Conservation (phyloP, 2,888 invertebrate species). For the Pyrgus malvae region DNA sequence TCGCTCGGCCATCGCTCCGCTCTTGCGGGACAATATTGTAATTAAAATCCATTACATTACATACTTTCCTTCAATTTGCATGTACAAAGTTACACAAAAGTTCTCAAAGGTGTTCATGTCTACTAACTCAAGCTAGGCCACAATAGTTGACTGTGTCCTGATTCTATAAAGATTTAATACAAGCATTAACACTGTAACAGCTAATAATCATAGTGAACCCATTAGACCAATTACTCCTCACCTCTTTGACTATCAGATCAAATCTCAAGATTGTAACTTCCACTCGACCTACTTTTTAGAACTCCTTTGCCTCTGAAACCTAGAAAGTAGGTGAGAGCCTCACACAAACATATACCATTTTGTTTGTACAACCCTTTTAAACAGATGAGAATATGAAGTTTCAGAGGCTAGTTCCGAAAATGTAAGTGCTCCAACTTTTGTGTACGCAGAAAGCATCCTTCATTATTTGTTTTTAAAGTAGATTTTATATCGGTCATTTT, state of each 20-base stretch:
- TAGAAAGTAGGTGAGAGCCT: conserved; percentile 24
- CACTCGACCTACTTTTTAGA: conserved; percentile 15
- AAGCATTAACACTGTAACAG: no score
- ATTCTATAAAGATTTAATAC: no score
- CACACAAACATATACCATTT: conserved; percentile 16
- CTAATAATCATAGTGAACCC: no score
- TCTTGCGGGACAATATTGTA: no score
- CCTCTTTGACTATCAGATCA: conserved; percentile 9
- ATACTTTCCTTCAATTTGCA: no score
- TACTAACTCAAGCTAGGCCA: no score
- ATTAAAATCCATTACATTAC: no score
- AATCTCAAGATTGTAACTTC: conserved; percentile 9
- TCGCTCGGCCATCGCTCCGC: no score
- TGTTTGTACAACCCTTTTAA: conserved; percentile 19
- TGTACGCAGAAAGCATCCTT: conserved; percentile 11
- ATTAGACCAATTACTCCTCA: no score
- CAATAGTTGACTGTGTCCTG: no score
- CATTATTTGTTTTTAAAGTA: conserved; percentile 16
- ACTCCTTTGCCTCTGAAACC: conserved; percentile 20
- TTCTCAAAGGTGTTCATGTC: no score
- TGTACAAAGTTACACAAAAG: no score
- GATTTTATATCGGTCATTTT: not conserved
- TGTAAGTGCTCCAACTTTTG: conserved; percentile 19
- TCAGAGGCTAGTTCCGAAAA: conserved; percentile 22
- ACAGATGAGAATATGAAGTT: conserved; percentile 23